Base-by-base conservation (phyloP, 2,888 invertebrate species). In the Amphipyra tragopoginis region DNA sequence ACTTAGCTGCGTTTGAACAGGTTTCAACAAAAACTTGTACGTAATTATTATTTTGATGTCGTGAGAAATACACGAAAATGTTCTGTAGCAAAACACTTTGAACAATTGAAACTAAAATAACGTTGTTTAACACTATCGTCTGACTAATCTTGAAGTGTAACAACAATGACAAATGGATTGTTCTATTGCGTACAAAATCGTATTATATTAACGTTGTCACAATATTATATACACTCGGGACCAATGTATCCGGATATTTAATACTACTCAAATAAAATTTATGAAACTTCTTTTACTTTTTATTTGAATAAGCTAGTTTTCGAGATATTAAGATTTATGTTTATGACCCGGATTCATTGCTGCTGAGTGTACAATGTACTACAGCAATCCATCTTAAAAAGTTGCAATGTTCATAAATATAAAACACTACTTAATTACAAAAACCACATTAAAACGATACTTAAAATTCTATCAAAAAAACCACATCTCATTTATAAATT, bases 11-110 rank as follows among this genome's bases (percentile, higher is more conserved):
- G 61, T 79, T 77, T 63, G 59, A 70, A 70, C 72, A 55, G 75
- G 77, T 72, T 70, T 56, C 15, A 45, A 79, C 72, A 77, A 78
- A 78, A 79, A 78, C 57, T 78, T 79, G 63, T 70, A 54, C 53
- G 62, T 79, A 77, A 80, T 80, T 79, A 77, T 76, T 82, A 70
- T 75, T 77, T 61, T 80, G 75, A 57, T 77, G 59, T 70, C 74
- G 75, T 77, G 72, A 72, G 75, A 72, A 79, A 51, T 61, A 65
- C 48, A 63, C 33, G 55, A 66, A 66, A 55, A 68, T 68, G 34
- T 60, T 58, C n/a, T 43, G 52, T 61, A 47, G 49, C 43, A 51
- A 59, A 67, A 57, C 52, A 57, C 21, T 72, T 53, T 15, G 40
- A 55, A 67, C 65, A 67, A 76, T 72, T 69, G 49, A 43, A 68